Evolutionary conservation across 1,140 invertebrate species (phyloP).

Genomic region (Gryllus bimaculatus): DNA sequence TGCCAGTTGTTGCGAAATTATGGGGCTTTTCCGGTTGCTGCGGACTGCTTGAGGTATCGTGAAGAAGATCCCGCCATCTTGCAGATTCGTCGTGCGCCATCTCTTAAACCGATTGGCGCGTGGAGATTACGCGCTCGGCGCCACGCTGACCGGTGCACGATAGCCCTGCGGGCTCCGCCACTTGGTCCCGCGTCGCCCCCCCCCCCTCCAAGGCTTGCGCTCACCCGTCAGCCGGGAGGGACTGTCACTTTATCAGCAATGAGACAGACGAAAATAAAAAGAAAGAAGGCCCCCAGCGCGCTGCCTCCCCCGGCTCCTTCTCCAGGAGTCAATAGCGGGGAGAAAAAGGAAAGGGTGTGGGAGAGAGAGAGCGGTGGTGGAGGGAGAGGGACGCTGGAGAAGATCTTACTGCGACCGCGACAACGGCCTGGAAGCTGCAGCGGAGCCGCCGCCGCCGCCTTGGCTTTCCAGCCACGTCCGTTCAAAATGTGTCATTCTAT

Average conservation of each 20-base stretch:
- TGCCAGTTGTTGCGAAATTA: too few species aligned
- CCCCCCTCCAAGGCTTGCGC: too few species aligned
- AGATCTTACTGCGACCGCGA: not conserved
- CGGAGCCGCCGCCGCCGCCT: not conserved
- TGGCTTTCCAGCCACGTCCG: slow-evolving; percentile 20
- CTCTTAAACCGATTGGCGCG: not conserved
- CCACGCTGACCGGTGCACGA: too few species aligned
- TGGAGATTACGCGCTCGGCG: not conserved
- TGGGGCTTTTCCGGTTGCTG: too few species aligned
- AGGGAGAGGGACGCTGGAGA: too few species aligned
- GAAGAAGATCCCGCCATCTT: too few species aligned
- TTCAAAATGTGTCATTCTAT: slow-evolving; percentile 22
- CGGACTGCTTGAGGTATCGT: too few species aligned
- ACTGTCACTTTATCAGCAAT: slow-evolving; percentile 4
- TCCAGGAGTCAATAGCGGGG: not conserved
- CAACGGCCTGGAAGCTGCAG: not conserved
- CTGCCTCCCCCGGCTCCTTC: not conserved
- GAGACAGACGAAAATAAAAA: too few species aligned
- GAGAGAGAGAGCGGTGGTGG: too few species aligned
- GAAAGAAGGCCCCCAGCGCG: too few species aligned
- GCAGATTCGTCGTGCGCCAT: too few species aligned
- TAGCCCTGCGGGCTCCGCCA: not conserved
- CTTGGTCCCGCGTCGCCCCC: not conserved
- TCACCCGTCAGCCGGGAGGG: not conserved
- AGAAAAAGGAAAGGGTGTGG: not conserved